Conservation (phyloP, 2,113 vertebrate species). For the Cricetomys ansorgei region DNA sequence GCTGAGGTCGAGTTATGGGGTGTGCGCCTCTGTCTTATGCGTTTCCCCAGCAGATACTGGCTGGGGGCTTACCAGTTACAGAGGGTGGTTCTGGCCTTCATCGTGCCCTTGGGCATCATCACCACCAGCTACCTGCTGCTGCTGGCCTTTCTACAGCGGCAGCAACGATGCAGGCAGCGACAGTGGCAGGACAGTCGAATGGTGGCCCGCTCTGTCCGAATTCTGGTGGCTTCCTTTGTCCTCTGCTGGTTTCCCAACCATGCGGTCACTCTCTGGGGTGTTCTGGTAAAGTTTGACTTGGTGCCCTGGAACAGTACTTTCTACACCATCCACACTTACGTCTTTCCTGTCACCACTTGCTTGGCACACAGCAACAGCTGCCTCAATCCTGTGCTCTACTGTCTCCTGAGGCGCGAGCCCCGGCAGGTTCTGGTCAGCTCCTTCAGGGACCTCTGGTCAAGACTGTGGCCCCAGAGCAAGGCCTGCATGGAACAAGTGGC, state of each 20-base stretch:
- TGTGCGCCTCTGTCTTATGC: slow-evolving; percentile 59
- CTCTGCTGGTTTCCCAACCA: slow-evolving; percentile 82
- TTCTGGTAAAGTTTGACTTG: slow-evolving; percentile 73
- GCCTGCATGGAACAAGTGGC: not conserved
- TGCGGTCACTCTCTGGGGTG: slow-evolving; percentile 70
- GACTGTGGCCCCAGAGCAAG: not conserved
- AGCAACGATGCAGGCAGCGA: not conserved
- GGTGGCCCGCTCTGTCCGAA: slow-evolving; percentile 40
- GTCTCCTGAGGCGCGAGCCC: slow-evolving; percentile 65
- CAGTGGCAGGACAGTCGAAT: not conserved
- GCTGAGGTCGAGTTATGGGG: slow-evolving; percentile 3
- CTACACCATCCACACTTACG: slow-evolving; percentile 51
- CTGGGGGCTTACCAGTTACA: slow-evolving; percentile 78
- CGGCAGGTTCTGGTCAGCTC: slow-evolving; percentile 9
- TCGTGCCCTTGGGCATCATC: slow-evolving; percentile 64
- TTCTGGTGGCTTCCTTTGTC: slow-evolving; percentile 71
- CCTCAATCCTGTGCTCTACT: slow-evolving; percentile 77
- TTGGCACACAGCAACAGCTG: slow-evolving; percentile 79
- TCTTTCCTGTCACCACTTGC: slow-evolving; percentile 72
- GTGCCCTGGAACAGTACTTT: slow-evolving; percentile 52
- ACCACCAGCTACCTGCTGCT: slow-evolving; percentile 73
- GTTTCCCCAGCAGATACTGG: slow-evolving; percentile 60
- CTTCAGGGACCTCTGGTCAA: not conserved
- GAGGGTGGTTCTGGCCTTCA: slow-evolving; percentile 68
- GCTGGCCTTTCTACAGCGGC: slow-evolving; percentile 53